Percentiles rank a stretch among this genome's conserved stretches.
Conservation (phyloP, 2,113 vertebrate species). For the Daubentonia madagascariensis region DNA sequence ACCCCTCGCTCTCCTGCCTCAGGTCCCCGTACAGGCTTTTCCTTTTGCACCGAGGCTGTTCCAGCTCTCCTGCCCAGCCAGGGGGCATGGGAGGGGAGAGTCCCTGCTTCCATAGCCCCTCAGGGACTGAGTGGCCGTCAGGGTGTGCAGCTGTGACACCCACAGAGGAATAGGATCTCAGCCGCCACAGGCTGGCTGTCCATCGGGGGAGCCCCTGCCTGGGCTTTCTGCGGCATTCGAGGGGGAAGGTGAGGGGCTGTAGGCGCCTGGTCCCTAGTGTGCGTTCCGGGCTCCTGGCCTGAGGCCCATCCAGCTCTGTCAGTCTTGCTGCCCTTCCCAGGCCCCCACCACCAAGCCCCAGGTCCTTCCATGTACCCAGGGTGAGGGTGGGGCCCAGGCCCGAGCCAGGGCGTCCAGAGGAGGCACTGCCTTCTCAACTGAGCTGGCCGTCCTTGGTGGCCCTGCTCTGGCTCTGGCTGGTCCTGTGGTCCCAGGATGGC, state of each 20-base stretch:
- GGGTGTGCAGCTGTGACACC: neutral
- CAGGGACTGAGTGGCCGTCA: neutral
- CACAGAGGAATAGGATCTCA: neutral
- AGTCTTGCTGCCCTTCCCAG: neutral
- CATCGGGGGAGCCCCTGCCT: fast-evolving
- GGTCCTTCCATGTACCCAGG: neutral
- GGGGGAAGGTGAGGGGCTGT: neutral
- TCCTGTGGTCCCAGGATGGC: neutral
- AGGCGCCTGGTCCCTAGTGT: too few species aligned
- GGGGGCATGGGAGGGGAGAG: neutral
- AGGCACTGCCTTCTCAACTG: too few species aligned
- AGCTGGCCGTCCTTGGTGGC: neutral
- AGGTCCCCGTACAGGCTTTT: fast-evolving
- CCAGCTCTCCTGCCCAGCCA: neutral
- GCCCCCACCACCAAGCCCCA: neutral
- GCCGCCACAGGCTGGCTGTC: neutral
- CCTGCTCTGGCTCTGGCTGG: neutral
- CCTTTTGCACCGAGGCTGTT: neutral
- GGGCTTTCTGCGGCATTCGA: neutral
- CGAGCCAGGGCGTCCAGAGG: neutral
- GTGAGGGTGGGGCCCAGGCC: neutral
- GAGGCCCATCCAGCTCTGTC: neutral
- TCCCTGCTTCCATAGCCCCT: neutral
- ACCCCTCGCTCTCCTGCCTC: neutral
- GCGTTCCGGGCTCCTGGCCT: neutral